phyloP scores from a whole-genome alignment of 2,113 vertebrate genomes.

The Chlorodrepanis virens region DNA sequence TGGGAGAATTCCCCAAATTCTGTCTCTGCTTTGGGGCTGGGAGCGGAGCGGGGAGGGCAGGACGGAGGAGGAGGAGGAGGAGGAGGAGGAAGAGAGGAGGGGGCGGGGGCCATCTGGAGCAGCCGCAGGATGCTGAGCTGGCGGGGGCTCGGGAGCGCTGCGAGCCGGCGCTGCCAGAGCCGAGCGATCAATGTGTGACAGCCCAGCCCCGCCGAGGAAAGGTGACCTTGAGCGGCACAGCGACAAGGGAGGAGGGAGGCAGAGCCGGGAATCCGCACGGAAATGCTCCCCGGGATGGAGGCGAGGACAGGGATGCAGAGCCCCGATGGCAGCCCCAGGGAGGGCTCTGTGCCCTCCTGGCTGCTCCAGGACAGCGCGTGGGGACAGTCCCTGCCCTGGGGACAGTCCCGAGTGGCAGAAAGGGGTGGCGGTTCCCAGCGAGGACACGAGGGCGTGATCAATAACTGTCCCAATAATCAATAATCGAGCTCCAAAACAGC shows the following conservation, averaged over 20 bases:
- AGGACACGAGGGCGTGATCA: neutral
- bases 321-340: rapidly evolving
- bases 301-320: neutral
- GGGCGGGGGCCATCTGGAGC: neutral
- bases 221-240: conserved; percentile 47
- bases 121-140: conserved; percentile 27
- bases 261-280: neutral
- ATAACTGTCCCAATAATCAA: neutral
- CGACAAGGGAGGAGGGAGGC: neutral
- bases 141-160: neutral
- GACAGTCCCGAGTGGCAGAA: neutral
- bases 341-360: neutral
- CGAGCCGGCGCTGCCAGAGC: neutral
- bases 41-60: neutral
- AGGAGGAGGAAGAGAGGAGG: neutral
- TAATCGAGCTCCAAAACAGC: neutral
- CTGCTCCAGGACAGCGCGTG: neutral
- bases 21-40: neutral
- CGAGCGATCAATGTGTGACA: conserved; percentile 46
- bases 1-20: neutral
- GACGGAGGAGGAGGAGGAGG: neutral
- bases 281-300: neutral
- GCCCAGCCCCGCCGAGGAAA: neutral
- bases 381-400: neutral
- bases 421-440: neutral